These are phyloP conservation scores for Halcyon chelicuti DNA, from an alignment of 2,797 vertebrate genomes.

Conservation along the genomic window DNA sequence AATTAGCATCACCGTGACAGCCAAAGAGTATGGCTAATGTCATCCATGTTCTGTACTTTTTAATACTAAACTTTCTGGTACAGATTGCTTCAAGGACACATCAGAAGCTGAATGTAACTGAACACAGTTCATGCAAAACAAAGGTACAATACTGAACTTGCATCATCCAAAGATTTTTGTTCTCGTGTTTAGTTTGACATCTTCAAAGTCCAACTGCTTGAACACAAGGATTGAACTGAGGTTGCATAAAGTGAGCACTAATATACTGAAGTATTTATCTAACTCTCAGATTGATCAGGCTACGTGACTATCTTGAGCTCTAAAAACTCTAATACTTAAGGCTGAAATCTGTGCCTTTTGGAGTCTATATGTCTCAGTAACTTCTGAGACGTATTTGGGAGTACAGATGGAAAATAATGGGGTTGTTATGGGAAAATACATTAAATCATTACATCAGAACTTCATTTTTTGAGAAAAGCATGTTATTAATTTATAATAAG, in stretches of 20 bases:
- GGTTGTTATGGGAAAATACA: neutral
- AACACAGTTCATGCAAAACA: slow-evolving; percentile 46
- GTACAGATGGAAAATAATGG: neutral
- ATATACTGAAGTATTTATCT: neutral
- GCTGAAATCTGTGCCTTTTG: neutral
- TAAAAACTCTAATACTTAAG: slow-evolving; percentile 13
- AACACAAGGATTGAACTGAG: neutral
- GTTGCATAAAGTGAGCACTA: slow-evolving; percentile 3
- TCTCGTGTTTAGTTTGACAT: neutral
- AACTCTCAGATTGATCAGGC: slow-evolving; percentile 1
- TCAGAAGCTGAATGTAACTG: slow-evolving; percentile 25
- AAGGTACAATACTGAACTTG: slow-evolving; percentile 24
- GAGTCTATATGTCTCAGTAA: neutral
- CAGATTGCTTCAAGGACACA: slow-evolving; percentile 27
- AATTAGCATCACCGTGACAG: neutral
- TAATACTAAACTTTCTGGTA: neutral
- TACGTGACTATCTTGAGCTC: neutral
- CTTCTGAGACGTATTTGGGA: slow-evolving; percentile 14
- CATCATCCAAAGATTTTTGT: neutral
- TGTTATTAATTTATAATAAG: slow-evolving; percentile 1
- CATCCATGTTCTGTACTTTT: slow-evolving; percentile 3
- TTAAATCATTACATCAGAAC: neutral
- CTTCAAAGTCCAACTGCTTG: slow-evolving; percentile 5
- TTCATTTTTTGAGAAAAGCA: neutral
- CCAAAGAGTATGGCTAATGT: slow-evolving; percentile 17